Evolutionary conservation across 35 echinoderm and acorn worm species (phyloP).

Genomic region (Apostichopus californicus): DNA sequence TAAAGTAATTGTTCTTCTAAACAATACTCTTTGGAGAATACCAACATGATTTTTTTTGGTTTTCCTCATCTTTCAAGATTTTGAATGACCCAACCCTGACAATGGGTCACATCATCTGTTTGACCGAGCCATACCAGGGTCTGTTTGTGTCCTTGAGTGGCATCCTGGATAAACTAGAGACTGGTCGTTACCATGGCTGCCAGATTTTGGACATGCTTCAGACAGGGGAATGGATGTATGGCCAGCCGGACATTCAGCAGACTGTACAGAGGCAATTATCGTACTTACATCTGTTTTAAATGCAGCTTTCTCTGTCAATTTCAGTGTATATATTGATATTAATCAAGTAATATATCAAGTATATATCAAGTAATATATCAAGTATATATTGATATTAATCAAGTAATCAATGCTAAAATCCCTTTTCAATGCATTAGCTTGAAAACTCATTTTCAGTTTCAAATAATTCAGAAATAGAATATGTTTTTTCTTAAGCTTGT

Average conservation of each 20-base stretch:
- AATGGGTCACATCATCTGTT: slow-evolving; percentile 74
- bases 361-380: too few species aligned
- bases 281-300: neutral
- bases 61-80: slow-evolving; percentile 39
- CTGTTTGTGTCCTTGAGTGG: slow-evolving; percentile 70
- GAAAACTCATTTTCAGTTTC: too few species aligned
- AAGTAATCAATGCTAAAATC: too few species aligned
- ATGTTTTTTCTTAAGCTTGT: too few species aligned
- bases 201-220: slow-evolving; percentile 86
- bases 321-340: neutral
- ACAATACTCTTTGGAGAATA: neutral
- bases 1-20: too few species aligned
- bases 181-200: slow-evolving; percentile 77
- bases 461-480: too few species aligned
- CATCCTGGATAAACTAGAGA: slow-evolving; percentile 67
- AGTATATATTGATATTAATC: too few species aligned
- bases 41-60: neutral
- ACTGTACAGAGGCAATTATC: slow-evolving; percentile 70
- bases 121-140: slow-evolving; percentile 78
- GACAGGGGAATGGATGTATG: slow-evolving; percentile 71
- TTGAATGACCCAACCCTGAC: slow-evolving; percentile 77
- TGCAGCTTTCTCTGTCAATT: too few species aligned
- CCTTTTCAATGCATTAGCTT: too few species aligned
- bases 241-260: slow-evolving; percentile 76
- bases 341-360: neutral